phyloP scores from a whole-genome alignment of 2,797 vertebrate genomes.

The Eurystomus glaucurus region DNA sequence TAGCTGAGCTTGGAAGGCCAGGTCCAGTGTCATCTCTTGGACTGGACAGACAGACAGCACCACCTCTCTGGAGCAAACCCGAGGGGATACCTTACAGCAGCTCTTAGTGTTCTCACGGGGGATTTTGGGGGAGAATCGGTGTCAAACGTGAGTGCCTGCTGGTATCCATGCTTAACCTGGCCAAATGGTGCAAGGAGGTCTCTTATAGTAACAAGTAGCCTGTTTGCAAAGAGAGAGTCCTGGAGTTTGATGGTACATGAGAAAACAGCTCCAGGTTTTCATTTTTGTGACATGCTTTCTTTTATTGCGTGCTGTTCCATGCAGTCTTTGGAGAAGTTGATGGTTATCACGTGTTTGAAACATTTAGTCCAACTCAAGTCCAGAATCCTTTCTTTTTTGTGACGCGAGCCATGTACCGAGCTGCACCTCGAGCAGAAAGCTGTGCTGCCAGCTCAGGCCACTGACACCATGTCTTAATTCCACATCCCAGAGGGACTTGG shows the following conservation, averaged over 20 bases:
- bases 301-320: neutral
- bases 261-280: neutral
- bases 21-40: neutral
- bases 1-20: neutral
- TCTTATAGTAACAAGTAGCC: neutral
- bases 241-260: neutral
- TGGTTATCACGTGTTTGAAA: neutral
- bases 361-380: neutral
- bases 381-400: neutral
- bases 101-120: neutral
- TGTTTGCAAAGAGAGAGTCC: neutral
- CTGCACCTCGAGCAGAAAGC: neutral
- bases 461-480: neutral
- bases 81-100: neutral
- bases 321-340: neutral
- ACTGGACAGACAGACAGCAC: neutral
- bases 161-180: neutral
- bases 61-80: neutral
- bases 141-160: fast-evolving
- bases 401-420: neutral
- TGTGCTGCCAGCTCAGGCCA: neutral
- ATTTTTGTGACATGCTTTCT: neutral
- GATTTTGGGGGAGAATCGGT: fast-evolving
- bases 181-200: neutral
- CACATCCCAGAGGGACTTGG: neutral